These are phyloP conservation scores for Caenorhabditis inopinata DNA, from an alignment of 1,140 invertebrate genomes.

Conservation along the genomic window DNA sequence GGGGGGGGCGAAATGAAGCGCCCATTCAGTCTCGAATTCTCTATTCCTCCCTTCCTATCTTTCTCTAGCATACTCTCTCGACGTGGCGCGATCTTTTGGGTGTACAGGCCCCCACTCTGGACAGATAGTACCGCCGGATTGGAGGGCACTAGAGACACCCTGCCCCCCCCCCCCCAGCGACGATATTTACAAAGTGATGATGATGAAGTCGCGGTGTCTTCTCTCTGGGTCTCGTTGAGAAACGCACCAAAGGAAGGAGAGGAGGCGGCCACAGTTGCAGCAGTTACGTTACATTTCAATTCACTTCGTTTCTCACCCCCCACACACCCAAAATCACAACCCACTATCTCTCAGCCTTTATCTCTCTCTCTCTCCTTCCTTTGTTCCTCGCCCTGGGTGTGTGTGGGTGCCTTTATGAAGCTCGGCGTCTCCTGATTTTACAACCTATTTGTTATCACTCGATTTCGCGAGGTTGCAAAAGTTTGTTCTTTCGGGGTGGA, in stretches of 20 bases:
- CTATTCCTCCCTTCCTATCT: neutral
- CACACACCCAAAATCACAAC: too few relatives aligned
- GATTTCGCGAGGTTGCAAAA: too few relatives aligned
- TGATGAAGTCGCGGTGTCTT: neutral
- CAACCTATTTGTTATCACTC: too few relatives aligned
- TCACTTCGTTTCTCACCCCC: neutral
- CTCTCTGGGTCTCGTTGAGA: neutral
- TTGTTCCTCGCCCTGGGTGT: neutral
- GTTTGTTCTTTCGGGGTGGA: neutral
- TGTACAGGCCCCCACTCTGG: neutral
- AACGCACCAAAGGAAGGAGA: neutral
- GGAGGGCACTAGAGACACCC: conserved; percentile 8
- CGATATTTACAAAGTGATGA: conserved; percentile 33
- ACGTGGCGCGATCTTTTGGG: conserved; percentile 21
- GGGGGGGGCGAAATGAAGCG: neutral
- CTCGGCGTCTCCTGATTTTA: neutral
- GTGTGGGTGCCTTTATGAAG: neutral
- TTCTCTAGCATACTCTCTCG: neutral
- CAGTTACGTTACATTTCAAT: neutral
- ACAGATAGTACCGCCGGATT: neutral
- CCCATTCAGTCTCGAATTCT: neutral
- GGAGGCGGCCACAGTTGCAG: neutral
- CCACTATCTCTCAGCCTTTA: too few relatives aligned
- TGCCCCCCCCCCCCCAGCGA: neutral
- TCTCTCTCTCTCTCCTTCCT: neutral